A percentile compares a stretch with the other conserved stretches of the same genome.
These are phyloP conservation scores for Platichthys stellatus DNA, from an alignment of 2,113 vertebrate species.

Conservation along the genomic window DNA sequence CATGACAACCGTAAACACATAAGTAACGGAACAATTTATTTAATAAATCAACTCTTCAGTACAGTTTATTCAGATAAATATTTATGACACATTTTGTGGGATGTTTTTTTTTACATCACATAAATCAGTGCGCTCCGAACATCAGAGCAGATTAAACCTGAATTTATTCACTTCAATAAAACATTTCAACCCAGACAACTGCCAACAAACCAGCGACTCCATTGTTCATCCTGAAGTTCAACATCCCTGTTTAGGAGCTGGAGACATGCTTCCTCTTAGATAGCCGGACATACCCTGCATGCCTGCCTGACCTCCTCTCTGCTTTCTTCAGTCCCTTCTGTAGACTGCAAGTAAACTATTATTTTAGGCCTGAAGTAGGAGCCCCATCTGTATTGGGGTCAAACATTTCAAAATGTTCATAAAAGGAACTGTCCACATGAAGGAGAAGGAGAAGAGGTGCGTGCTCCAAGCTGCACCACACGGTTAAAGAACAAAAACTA, in stretches of 20 bases:
- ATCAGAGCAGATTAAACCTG: neutral
- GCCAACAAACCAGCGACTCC: neutral
- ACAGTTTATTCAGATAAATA: constrained; percentile 8
- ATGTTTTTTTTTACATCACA: constrained; percentile 7
- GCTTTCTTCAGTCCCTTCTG: constrained; percentile 5
- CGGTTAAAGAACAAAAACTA: neutral
- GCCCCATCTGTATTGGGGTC: constrained; percentile 3
- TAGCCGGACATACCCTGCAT: constrained; percentile 35
- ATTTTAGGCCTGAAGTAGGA: constrained; percentile 36
- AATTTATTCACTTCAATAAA: neutral
- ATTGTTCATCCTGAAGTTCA: constrained; percentile 9
- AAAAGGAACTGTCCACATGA: constrained; percentile 15
- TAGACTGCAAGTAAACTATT: constrained; percentile 10
- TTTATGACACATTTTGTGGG: constrained; percentile 3
- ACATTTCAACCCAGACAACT: neutral
- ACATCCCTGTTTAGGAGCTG: constrained; percentile 9
- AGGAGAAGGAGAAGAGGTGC: constrained; percentile 2
- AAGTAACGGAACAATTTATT: constrained; percentile 31
- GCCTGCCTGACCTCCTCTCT: constrained; percentile 3
- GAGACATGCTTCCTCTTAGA: constrained; percentile 25
- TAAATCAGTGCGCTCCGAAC: neutral
- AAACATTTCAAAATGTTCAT: constrained; percentile 9
- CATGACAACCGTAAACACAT: neutral
- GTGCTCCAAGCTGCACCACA: constrained; percentile 18
- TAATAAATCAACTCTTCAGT: constrained; percentile 26